phyloP scores from a whole-genome alignment of 2,113 vertebrate species.

The Oriolus oriolus region DNA sequence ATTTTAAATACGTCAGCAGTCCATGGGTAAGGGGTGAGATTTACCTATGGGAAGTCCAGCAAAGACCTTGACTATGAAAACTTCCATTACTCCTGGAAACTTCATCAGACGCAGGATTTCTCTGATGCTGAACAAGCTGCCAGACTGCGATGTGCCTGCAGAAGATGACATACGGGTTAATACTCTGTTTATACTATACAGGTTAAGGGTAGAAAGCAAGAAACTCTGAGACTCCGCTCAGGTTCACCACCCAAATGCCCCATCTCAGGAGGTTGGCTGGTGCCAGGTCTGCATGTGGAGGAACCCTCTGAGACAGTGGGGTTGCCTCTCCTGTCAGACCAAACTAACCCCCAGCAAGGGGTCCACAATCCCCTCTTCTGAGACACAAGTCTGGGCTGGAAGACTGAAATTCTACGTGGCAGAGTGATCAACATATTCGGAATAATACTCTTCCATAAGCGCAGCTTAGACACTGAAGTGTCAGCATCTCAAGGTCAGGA shows the following conservation, averaged over 20 bases:
- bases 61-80: conserved; percentile 85
- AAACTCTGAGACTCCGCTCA: neutral
- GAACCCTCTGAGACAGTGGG: neutral
- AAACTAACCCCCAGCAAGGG: neutral
- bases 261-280: neutral
- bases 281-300: neutral
- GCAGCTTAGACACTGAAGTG: neutral
- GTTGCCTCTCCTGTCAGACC: neutral
- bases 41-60: conserved; percentile 86
- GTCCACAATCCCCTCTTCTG: neutral
- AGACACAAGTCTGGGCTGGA: neutral
- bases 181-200: neutral
- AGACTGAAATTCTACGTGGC: neutral
- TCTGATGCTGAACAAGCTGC: conserved; percentile 80
- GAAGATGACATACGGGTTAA: neutral
- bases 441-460: neutral
- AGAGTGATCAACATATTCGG: neutral
- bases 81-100: conserved; percentile 78
- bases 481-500: neutral
- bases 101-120: conserved; percentile 83
- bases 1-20: neutral
- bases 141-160: conserved; percentile 34
- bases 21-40: neutral
- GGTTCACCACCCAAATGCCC: neutral
- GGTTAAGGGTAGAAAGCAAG: neutral